Evolutionary conservation across 2,113 vertebrate species (phyloP).

Genomic region (Polypterus bichir): DNA sequence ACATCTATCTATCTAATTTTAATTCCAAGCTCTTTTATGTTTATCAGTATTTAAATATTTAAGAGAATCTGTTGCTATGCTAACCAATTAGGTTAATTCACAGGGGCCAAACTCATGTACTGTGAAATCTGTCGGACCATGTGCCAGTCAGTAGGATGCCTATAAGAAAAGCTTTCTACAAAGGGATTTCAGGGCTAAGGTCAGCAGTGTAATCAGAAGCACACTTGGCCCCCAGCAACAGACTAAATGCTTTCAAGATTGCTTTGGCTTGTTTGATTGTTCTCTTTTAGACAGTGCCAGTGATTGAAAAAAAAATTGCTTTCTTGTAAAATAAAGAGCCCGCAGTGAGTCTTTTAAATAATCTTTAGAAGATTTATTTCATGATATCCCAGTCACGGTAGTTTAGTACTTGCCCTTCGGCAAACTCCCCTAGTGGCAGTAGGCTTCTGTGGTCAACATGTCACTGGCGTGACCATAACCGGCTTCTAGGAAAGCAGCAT

Average conservation of each 20-base stretch:
- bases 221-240: slow-evolving; percentile 52
- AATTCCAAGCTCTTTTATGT: background rate
- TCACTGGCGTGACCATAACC: background rate
- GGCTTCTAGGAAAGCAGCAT: background rate
- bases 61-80: slow-evolving; percentile 43
- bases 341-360: slow-evolving; percentile 14
- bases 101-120: slow-evolving; percentile 67
- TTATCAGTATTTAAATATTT: slow-evolving; percentile 33
- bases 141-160: slow-evolving; percentile 57
- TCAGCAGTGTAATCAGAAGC: slow-evolving; percentile 64
- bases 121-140: slow-evolving; percentile 72
- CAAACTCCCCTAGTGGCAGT: slow-evolving; percentile 5
- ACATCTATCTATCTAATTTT: slow-evolving; percentile 1
- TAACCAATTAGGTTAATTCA: slow-evolving; percentile 50
- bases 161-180: slow-evolving; percentile 60
- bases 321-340: slow-evolving; percentile 25
- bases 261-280: slow-evolving; percentile 33
- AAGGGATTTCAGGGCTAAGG: slow-evolving; percentile 59
- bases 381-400: slow-evolving; percentile 10
- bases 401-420: slow-evolving; percentile 7
- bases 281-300: slow-evolving; percentile 13
- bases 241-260: slow-evolving; percentile 49
- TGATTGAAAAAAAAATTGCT: background rate
- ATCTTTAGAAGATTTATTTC: slow-evolving; percentile 13
- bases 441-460: slow-evolving; percentile 9